These are phyloP conservation scores for Tricholaema leucomelas DNA, from an alignment of 2,113 vertebrate genomes.

Conservation along the genomic window DNA sequence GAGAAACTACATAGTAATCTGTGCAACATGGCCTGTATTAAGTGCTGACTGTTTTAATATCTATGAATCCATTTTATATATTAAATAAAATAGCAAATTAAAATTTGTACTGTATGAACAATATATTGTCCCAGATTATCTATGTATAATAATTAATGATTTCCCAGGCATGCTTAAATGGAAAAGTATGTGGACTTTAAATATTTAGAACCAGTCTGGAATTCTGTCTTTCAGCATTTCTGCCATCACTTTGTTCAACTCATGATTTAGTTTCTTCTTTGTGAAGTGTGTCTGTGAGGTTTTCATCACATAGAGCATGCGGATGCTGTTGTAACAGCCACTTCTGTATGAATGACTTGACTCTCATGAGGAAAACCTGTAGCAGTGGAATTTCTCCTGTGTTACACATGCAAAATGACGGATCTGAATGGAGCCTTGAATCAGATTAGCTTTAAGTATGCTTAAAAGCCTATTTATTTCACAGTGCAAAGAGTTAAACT, in stretches of 20 bases:
- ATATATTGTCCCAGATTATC: neutral
- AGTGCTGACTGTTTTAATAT: neutral
- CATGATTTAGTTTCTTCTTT: neutral
- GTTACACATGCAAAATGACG: neutral
- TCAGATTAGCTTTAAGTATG: neutral
- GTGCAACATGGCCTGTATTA: neutral
- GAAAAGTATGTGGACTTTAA: neutral
- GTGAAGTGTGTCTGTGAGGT: neutral
- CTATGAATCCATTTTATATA: neutral
- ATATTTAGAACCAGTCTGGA: neutral
- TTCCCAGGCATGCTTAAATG: neutral
- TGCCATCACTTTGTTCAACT: neutral
- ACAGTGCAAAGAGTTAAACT: neutral
- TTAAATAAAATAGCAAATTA: neutral
- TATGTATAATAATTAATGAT: neutral
- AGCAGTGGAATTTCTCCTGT: neutral
- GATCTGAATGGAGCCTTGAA: neutral
- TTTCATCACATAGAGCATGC: neutral
- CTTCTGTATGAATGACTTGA: neutral
- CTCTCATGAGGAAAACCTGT: neutral
- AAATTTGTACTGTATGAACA: neutral
- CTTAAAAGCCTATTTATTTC: neutral
- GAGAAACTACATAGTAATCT: neutral
- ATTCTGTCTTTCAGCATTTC: neutral
- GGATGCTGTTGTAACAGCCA: neutral